A percentile compares a stretch with the other conserved stretches of the same genome.
Evolutionary conservation across 2,797 vertebrate genomes (phyloP).

Genomic region (Phataginus tricuspis): DNA sequence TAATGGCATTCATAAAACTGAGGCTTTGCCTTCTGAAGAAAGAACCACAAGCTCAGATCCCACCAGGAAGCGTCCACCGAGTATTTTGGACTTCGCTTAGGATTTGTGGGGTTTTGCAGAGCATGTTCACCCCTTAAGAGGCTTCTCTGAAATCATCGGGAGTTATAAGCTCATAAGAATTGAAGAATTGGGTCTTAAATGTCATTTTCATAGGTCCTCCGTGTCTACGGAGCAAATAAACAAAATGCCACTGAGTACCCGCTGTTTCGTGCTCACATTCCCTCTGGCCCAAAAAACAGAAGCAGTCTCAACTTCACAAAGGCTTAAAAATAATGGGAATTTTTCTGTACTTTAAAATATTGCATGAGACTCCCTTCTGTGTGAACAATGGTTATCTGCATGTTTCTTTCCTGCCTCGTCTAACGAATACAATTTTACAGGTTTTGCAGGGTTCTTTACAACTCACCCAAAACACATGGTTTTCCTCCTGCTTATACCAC

Average conservation of each 20-base stretch:
- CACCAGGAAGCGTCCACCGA: neutral
- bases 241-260: neutral
- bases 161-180: slow-evolving; percentile 46
- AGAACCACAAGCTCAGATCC: neutral
- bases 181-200: slow-evolving; percentile 16
- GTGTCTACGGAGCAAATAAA: neutral
- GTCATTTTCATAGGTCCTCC: neutral
- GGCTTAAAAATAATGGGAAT: slow-evolving; percentile 24
- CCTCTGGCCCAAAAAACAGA: neutral
- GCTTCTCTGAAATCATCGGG: slow-evolving; percentile 15
- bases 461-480: slow-evolving; percentile 68
- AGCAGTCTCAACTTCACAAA: neutral
- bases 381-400: neutral
- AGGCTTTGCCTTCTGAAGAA: neutral
- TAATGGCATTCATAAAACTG: neutral
- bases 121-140: neutral
- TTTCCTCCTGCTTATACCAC: slow-evolving; percentile 64
- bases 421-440: slow-evolving; percentile 63
- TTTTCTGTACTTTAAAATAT: neutral
- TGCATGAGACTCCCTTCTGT: neutral
- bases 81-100: slow-evolving; percentile 9
- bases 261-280: neutral
- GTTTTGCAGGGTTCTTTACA: slow-evolving; percentile 65
- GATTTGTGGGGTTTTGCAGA: slow-evolving; percentile 2
- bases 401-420: slow-evolving; percentile 33